Evolutionary conservation across 1,140 invertebrate genomes (phyloP), one percentile per base, ranked within the genome.

Genomic region (Calliopsis andreniformis): DNA sequence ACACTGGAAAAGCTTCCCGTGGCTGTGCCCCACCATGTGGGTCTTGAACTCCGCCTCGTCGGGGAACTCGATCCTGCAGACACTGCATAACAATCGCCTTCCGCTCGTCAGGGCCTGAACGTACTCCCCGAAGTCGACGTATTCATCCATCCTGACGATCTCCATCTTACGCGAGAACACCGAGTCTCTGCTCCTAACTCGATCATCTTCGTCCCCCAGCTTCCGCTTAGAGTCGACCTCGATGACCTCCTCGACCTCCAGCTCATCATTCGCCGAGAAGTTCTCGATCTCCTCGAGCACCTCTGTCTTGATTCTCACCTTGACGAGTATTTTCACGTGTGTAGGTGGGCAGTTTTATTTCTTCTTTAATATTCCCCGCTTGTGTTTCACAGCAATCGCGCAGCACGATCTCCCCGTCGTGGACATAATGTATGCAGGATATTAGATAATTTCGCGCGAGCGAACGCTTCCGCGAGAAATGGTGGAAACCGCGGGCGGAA

Each of bases 241-340:
- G 35, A 43, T 16, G 0, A 2, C 0, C 18, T 49, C 25, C 1
- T 49, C 63, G n/a, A 69, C 16, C 10, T 76, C 42, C 18, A 82
- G 18, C 23, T 79, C 82, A 20, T 83, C 71, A 70, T 66, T 43
- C 5, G 42, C 25, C 16, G 82, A 83, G 28, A 83, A 84, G 32
- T 79, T 63, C 39, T 83, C 80, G 23, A 76, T 84, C 64, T 83
- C 71, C 43, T 84, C 76, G 3, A 76, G 49, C 6, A 83, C 47
- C 23, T 83, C 76, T 2, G 42, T 76, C n/a, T 83, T 83, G 53
- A 83, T 72, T 51, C 79, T 83, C 51, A 79, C 47, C 80, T 83
- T 7, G 4, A 2, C 1, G 3, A 20, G n/a, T 18, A 18, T 12
- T 18, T 12, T 35, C 12, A 20, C 25, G 16, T 20, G 1, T 10